Base-by-base conservation (phyloP, 2,888 invertebrate species). In the Dromius quadrimaculatus region DNA sequence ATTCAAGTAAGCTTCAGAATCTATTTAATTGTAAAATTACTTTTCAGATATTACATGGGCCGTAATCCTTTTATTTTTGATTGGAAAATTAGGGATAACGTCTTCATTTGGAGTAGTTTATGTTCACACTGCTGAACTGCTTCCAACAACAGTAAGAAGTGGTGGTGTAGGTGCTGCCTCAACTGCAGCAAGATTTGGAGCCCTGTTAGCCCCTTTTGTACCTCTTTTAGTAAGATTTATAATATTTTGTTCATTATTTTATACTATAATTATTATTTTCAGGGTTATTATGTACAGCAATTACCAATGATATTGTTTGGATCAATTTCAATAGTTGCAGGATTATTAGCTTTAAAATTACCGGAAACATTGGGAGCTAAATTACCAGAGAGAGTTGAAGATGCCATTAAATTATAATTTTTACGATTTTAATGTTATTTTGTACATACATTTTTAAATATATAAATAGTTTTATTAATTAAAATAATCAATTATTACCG, bases 71-170 rank as follows among this genome's bases (percentile, higher is more conserved):
- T 78, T 89, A 11, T 89, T 89, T 75, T 82, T 89, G 59, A 77
- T 87, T 45, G 89, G 89, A 62, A 90, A 90, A 79, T 79, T 89
- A 71, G 87, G 87, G 6, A 86, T 89, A 45, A 88, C 89, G 1
- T 85, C 87, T 1, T 85, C 89, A 0, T 89, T 89, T 79, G 86
- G 87, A 0, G 83, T 88, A 2, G 84, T 88, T 23, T 90, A 89
- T 74, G 87, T 90, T 1, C 87, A 89, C 74, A 86, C 87, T 9
- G 85, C 86, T 2, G 87, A 87, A 79, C 80, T 87, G 74, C 82
- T 85, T 70, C 87, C 87, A 0, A 84, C 84, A 2, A 76, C 80
- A 6, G 83, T 88, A 71, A 81, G 88, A 62, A 87, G 87, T 76
- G 87, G 86, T 6, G 88, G 87, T 0, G 86, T 88, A 13, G 88